Evolutionary conservation across 2,797 vertebrate genomes (phyloP).

Genomic region (Chelmon rostratus): DNA sequence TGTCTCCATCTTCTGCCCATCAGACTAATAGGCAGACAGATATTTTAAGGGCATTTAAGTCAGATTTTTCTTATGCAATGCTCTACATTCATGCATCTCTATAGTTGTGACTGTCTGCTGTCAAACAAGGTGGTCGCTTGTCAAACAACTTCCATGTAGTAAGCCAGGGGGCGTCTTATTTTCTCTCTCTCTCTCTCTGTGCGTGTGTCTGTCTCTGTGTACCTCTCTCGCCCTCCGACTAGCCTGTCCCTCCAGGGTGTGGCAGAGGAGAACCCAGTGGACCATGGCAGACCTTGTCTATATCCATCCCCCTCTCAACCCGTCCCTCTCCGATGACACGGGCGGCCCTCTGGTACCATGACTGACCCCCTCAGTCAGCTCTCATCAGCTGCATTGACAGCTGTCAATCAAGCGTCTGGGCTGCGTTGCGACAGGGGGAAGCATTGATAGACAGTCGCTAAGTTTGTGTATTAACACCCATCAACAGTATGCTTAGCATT

Average conservation of each 20-base stretch:
- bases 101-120: slow-evolving; percentile 21
- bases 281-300: slow-evolving; percentile 68
- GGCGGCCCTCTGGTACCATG: slow-evolving; percentile 53
- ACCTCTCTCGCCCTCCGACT: slow-evolving; percentile 34
- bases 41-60: slow-evolving; percentile 39
- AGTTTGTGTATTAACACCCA: slow-evolving; percentile 34
- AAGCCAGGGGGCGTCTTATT: slow-evolving; percentile 16
- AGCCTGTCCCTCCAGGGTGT: slow-evolving; percentile 61
- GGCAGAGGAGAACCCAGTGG: slow-evolving; percentile 57
- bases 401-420: slow-evolving; percentile 73
- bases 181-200: slow-evolving; percentile 8
- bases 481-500: slow-evolving; percentile 28
- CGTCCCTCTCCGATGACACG: slow-evolving; percentile 47
- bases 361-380: slow-evolving; percentile 76
- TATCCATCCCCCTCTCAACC: slow-evolving; percentile 59
- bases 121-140: slow-evolving; percentile 38
- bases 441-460: slow-evolving; percentile 56
- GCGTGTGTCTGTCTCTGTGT: slow-evolving; percentile 25
- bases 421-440: slow-evolving; percentile 50
- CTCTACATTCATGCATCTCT: slow-evolving; percentile 1
- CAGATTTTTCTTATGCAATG: neutral
- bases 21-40: slow-evolving; percentile 43
- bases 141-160: slow-evolving; percentile 37
- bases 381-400: slow-evolving; percentile 73
- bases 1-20: slow-evolving; percentile 30